Base-by-base conservation (phyloP, 2,888 invertebrate genomes). In the Camponotus fellah region DNA sequence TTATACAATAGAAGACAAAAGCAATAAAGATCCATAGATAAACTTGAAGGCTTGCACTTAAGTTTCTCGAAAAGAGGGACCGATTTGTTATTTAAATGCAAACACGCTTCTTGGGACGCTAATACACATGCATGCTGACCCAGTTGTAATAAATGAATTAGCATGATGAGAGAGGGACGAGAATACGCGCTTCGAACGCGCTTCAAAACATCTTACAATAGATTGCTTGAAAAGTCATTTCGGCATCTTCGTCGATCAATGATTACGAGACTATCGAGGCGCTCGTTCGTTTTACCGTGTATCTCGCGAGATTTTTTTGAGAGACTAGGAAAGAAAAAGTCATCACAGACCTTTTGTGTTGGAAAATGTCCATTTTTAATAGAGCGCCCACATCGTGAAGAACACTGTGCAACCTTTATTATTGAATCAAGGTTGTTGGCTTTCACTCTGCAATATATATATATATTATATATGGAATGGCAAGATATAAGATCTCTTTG, bases 371-470 rank as follows among this genome's bases (percentile, higher is more conserved):
- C 62, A 72, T 86, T 86, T 82, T 83, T 83, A 83, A 83, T 62
- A 60, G 72, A 81, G 76, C 79, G 80, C 43, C 75, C 80, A 77
- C 56, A 32, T 53, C n/a, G 21, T 14, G 83, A 86, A 26, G 66
- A 53, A 56, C 56, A 46, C 37, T 87, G 89, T 82, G 89, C 91
- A 93, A 93, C 92, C 92, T 93, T 93, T 93, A 92, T 93, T 93
- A 93, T 92, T 92, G 92, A 93, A 93, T 93, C 93, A 93, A 93
- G 93, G 93, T 92, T 93, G 92, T 90, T 90, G 89, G 92, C 92
- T 93, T 93, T 92, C 93, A 92, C 92, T 91, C 86, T 77, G 69
- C 60, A 37, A 60, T 53, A 53, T n/a, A 53, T 83, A 26, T 26
- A 26, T 26, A 26, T 26, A 26, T 26, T 37, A 60, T 53, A 53